A percentile compares a stretch with the other conserved stretches of the same genome.
Evolutionary conservation across 1,140 invertebrate species (phyloP).

Genomic region (Pinna nobilis): DNA sequence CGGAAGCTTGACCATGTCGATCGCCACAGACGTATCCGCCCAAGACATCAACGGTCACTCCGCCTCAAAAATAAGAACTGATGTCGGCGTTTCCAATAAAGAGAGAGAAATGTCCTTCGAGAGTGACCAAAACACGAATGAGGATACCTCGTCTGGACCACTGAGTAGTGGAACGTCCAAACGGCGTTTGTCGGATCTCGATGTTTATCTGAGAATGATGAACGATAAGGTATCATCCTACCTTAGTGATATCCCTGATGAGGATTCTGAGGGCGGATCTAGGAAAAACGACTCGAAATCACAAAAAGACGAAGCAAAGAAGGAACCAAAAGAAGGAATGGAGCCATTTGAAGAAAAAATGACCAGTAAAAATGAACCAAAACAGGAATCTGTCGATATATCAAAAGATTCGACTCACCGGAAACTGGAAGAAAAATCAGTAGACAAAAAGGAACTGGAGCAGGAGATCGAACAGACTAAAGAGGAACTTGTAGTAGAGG

Average conservation of each 20-base stretch:
- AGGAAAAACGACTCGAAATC: neutral
- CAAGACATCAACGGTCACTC: neutral
- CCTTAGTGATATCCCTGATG: neutral
- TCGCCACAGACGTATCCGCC: neutral
- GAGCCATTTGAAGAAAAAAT: neutral
- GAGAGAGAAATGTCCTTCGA: neutral
- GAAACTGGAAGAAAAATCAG: too few relatives aligned
- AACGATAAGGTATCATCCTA: neutral
- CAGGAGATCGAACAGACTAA: too few relatives aligned
- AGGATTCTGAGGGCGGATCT: neutral
- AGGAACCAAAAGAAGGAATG: neutral
- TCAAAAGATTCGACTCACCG: too few relatives aligned
- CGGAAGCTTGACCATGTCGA: neutral
- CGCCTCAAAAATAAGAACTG: neutral
- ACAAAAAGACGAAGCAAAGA: neutral
- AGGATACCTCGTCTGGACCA: neutral
- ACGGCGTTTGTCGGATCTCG: constrained; percentile 12
- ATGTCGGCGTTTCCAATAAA: too few relatives aligned
- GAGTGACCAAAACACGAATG: neutral
- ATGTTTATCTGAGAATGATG: constrained; percentile 25
- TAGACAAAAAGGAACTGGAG: too few relatives aligned
- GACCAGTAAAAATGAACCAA: neutral
- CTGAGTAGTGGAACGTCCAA: neutral
- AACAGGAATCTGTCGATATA: too few relatives aligned
- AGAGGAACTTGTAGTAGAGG: neutral